These are phyloP conservation scores for Lates japonicus DNA, from an alignment of 2,797 vertebrate genomes.

Conservation along the genomic window DNA sequence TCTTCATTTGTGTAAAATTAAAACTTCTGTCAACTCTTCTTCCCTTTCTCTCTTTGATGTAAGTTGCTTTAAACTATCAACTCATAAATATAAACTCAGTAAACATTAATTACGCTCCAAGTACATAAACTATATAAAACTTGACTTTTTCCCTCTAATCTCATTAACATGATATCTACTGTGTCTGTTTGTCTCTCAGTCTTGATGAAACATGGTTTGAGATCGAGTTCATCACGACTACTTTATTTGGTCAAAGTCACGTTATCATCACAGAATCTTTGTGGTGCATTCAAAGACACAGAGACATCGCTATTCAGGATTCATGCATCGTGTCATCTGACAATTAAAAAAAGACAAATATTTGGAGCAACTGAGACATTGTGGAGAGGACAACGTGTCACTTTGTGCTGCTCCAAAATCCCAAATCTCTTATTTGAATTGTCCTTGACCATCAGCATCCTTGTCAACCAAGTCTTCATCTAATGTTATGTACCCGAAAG, in stretches of 20 bases:
- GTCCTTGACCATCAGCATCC: constrained; percentile 8
- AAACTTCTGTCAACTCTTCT: no score
- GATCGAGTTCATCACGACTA: no score
- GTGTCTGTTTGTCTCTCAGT: neutral
- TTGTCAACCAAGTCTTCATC: neutral
- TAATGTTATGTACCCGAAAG: neutral
- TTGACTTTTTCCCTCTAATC: neutral
- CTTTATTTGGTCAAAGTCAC: no score
- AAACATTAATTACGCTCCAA: no score
- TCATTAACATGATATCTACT: neutral
- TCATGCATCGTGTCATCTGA: neutral
- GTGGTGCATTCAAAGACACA: neutral
- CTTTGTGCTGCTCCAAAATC: neutral
- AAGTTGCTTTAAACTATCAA: no score
- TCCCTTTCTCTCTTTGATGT: no score
- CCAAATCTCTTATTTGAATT: neutral
- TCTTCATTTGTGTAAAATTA: no score
- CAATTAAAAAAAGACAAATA: neutral
- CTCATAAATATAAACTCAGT: no score
- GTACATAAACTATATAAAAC: neutral
- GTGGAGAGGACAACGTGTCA: neutral
- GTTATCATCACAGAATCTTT: no score
- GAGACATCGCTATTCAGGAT: neutral
- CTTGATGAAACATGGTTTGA: no score
- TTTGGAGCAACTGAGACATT: no score